Evolutionary conservation across 1,140 invertebrate genomes (phyloP), one percentile per base, ranked within the genome.

Genomic region (Eubasilissa regina): DNA sequence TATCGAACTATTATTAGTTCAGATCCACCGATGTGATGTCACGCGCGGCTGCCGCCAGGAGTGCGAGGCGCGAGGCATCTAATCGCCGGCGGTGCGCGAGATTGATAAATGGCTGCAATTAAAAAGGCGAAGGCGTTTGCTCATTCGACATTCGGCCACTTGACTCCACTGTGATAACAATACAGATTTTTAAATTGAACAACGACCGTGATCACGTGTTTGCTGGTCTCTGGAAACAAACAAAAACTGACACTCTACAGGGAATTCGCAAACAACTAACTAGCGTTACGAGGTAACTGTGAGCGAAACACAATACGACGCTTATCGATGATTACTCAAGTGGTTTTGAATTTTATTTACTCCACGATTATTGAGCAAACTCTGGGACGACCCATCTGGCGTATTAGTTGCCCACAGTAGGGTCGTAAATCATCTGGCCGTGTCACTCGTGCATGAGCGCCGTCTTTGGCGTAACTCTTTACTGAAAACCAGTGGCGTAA

Each of bases 31-130:
- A 19, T 21, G 35, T 64, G 60, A 64, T 64, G 60, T 64, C 60
- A 64, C 35, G 25, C 60, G 60, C 6, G 35, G 19, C 13, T 64
- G 60, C 19, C 13, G 13, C 60, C 19, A 35, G 19, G 6, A 6
- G 25, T 25, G 35, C 12, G 25, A 58, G 35, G 35, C 35, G 35
- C 19, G 35, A 4, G 66, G 66, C 43, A 48, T 15, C 21, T 75
- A 75, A 75, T 75, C 55, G 73, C 25, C 17, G 15, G 73, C 55
- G 73, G 73, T 44, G 58, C 51, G 73, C 55, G 47, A 44, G 73
- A 75, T 75, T 75, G 73, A 75, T 75, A 58, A 75, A 75, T 75
- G 73, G 51, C 13, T 58, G 55, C 44, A 75, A 75, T 75, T 75
- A 75, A 75, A 75, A 75, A 75, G 53, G 55, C 73, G 73, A 60